These are phyloP conservation scores for Pangasianodon gigas DNA, from an alignment of 2,113 vertebrate species.

Conservation along the genomic window DNA sequence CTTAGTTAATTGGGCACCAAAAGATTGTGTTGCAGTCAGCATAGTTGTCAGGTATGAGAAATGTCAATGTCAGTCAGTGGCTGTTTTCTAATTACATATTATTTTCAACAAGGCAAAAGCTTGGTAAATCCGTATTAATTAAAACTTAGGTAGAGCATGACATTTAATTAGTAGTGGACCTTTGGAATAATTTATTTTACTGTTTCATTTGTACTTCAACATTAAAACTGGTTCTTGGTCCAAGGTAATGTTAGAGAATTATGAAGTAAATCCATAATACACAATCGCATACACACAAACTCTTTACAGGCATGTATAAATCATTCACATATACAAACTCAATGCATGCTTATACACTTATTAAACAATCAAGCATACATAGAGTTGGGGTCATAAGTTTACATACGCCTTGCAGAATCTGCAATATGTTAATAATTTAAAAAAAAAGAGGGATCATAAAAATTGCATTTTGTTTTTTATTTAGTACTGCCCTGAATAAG, in stretches of 20 bases:
- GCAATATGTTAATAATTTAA: too few relatives aligned
- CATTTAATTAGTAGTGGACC: not conserved
- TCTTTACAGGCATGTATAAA: too few relatives aligned
- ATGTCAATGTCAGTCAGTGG: not conserved
- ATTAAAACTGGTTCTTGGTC: not conserved
- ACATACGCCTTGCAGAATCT: too few relatives aligned
- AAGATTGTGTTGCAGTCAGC: conserved; percentile 22
- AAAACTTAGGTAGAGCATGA: not conserved
- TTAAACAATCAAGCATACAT: too few relatives aligned
- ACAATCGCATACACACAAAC: too few relatives aligned
- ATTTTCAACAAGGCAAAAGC: not conserved
- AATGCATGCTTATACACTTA: too few relatives aligned
- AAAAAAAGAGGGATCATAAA: too few relatives aligned
- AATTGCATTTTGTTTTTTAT: too few relatives aligned
- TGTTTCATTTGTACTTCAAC: not conserved
- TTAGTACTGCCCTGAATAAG: too few relatives aligned
- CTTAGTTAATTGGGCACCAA: conserved; percentile 16
- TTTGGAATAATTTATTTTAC: not conserved
- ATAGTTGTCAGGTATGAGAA: conserved; percentile 14
- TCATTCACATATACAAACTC: too few relatives aligned
- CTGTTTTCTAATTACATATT: not conserved
- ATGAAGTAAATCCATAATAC: too few relatives aligned
- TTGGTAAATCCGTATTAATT: not conserved
- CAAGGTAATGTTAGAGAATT: not conserved
- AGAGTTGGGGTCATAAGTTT: too few relatives aligned